phyloP scores from a whole-genome alignment of 2,113 vertebrate genomes.

The Oxygymnocypris stewartii region DNA sequence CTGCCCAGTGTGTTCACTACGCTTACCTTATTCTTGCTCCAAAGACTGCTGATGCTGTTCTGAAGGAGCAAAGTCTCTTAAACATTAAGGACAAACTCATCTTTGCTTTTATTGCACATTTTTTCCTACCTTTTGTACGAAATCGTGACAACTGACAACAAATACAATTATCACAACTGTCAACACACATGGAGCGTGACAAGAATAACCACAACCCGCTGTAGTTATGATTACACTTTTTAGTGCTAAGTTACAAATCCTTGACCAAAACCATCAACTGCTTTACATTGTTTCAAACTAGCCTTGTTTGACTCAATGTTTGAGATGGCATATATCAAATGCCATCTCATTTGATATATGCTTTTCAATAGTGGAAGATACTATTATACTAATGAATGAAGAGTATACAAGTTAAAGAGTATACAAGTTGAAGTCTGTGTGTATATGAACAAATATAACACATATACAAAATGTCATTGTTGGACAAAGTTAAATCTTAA shows the following conservation, averaged over 20 bases:
- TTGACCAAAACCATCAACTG: neutral
- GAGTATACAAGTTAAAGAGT: too few relatives aligned
- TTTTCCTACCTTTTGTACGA: neutral
- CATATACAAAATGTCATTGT: too few relatives aligned
- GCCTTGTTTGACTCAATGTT: neutral
- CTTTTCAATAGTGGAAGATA: neutral
- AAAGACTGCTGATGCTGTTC: constrained; percentile 36
- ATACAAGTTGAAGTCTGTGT: neutral
- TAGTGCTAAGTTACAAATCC: neutral
- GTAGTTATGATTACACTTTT: too few relatives aligned
- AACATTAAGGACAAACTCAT: constrained; percentile 1
- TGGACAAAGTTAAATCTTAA: neutral
- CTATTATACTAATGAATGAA: neutral
- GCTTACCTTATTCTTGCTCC: constrained; percentile 16
- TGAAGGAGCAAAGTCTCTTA: neutral
- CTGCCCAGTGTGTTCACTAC: constrained; percentile 12
- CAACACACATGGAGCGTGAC: neutral
- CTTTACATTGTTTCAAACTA: neutral
- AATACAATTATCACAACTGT: neutral
- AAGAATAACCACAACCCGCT: neutral
- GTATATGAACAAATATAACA: neutral
- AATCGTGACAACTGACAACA: neutral
- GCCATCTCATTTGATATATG: neutral
- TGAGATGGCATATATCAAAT: too few relatives aligned
- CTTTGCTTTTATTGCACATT: constrained; percentile 37